Evolutionary conservation across 2,888 invertebrate species (phyloP), one percentile per base, ranked within the genome.

Genomic region (Muschampia plurimacula): DNA sequence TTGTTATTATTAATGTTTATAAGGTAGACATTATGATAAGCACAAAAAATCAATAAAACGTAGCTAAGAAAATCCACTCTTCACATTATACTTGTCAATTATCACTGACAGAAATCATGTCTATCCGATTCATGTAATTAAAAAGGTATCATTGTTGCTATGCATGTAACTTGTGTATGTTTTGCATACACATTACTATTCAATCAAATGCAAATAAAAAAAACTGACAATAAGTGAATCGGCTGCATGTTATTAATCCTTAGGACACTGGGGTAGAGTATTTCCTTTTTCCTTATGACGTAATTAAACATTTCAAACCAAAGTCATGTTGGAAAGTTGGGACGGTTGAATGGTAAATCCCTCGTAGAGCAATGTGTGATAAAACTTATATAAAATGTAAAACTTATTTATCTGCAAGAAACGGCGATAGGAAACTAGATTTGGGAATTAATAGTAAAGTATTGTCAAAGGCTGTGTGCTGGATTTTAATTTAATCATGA

Each of bases 21-120:
- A 82, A 81, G 83, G 79, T 82, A 83, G 83, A 80, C 82, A 81
- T 81, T 77, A 82, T 81, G 79, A 81, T 83, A 82, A 83, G 82
- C 81, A 66, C 78, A 78, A 70, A 76, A 73, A 77, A 52, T 57
- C 60, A 15, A 49, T 67, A 57, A 39, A 36, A 46, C 32, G 36
- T 68, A 67, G 63, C 39, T 64, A 57, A 72, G 63, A 57, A 62
- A 66, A 46, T 57, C 36, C 57, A 64, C 72, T 72, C 63, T 57
- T 63, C 67, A 55, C 28, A 57, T 28, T 28, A 32, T 66, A 69
- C 49, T 46, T 63, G 63, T 63, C 44, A 22, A 41, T 22, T 32
- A 2, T 28, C 46, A 46, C 46, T 22, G 44, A 22, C 9, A 63
- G 12, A 22, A 41, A 32, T 49, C 8, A 41, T 63, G 1, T 63